Conservation (phyloP, 2,888 invertebrate genomes). For the Corbicula japonica region DNA sequence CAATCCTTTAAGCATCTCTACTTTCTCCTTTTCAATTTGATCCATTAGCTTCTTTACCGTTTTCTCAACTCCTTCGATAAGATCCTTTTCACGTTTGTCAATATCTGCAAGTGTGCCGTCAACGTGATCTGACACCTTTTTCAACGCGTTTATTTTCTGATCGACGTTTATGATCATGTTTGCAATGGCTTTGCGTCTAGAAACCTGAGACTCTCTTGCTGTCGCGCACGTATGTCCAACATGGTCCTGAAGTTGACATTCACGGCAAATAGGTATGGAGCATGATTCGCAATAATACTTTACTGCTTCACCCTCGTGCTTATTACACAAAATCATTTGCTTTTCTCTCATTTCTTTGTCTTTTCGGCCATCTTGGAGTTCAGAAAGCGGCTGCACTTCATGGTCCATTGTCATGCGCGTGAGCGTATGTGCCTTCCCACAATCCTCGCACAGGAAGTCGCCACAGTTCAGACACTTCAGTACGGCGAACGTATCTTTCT, state of each 20-base stretch:
- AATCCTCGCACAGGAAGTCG: slow-evolving; percentile 67
- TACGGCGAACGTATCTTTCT: slow-evolving; percentile 60
- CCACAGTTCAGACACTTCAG: slow-evolving; percentile 67
- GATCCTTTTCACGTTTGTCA: slow-evolving; percentile 60
- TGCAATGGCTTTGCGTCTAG: slow-evolving; percentile 53
- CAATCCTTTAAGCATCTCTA: slow-evolving; percentile 54
- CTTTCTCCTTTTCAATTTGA: slow-evolving; percentile 67
- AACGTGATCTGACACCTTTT: slow-evolving; percentile 52
- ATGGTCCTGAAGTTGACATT: slow-evolving; percentile 65
- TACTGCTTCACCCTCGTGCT: slow-evolving; percentile 62
- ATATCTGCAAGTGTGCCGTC: slow-evolving; percentile 56
- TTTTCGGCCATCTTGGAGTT: slow-evolving; percentile 58
- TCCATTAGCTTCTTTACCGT: slow-evolving; percentile 63
- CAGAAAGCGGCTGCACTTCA: slow-evolving; percentile 58
- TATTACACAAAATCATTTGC: slow-evolving; percentile 53
- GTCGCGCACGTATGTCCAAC: slow-evolving; percentile 53
- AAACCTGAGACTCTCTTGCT: slow-evolving; percentile 53
- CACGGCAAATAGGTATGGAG: slow-evolving; percentile 61
- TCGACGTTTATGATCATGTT: slow-evolving; percentile 55
- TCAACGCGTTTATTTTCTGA: slow-evolving; percentile 51
- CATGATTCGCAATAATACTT: slow-evolving; percentile 67
- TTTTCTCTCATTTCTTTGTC: slow-evolving; percentile 62
- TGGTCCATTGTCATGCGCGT: slow-evolving; percentile 70
- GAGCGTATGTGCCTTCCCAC: slow-evolving; percentile 63
- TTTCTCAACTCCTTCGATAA: slow-evolving; percentile 61